A percentile compares a stretch with the other conserved stretches of the same genome.
Conservation (phyloP, 2,113 vertebrate genomes). For the Carollia perspicillata region DNA sequence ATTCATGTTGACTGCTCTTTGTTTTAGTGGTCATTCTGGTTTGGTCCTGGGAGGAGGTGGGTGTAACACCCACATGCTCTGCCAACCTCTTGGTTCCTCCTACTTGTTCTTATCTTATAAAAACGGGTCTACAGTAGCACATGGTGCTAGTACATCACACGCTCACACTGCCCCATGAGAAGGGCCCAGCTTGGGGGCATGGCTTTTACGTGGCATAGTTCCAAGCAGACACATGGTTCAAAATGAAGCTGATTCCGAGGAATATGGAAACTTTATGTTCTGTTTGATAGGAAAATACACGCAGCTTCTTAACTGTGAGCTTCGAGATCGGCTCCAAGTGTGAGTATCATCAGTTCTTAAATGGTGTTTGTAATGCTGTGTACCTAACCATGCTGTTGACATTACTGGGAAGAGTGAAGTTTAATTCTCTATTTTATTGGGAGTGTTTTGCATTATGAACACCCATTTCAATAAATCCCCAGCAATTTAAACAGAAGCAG, state of each 20-base stretch:
- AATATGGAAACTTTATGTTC: constrained; percentile 37
- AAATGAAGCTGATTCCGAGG: not conserved
- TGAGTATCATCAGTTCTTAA: constrained; percentile 22
- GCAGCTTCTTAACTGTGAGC: constrained; percentile 8
- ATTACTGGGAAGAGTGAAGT: constrained; percentile 7
- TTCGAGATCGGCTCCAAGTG: not conserved
- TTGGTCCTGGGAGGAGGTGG: not conserved
- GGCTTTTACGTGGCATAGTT: constrained; percentile 15
- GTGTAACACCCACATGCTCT: not conserved
- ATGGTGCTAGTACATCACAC: not conserved
- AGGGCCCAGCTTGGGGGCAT: not conserved
- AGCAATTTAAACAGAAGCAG: constrained; percentile 31
- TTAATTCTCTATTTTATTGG: constrained; percentile 52
- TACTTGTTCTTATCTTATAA: constrained; percentile 17
- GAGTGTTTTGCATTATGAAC: constrained; percentile 30
- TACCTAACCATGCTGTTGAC: constrained; percentile 33
- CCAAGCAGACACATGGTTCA: constrained; percentile 1
- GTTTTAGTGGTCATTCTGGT: not conserved
- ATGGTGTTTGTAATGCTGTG: not conserved
- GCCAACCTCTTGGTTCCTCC: not conserved
- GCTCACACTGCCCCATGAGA: not conserved
- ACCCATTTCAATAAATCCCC: constrained; percentile 28
- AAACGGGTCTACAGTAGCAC: constrained; percentile 8
- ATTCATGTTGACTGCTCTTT: not conserved
- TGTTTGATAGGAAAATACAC: constrained; percentile 35